Evolutionary conservation across 2,888 invertebrate genomes (phyloP).

Genomic region (Drosophila gaucha): DNA sequence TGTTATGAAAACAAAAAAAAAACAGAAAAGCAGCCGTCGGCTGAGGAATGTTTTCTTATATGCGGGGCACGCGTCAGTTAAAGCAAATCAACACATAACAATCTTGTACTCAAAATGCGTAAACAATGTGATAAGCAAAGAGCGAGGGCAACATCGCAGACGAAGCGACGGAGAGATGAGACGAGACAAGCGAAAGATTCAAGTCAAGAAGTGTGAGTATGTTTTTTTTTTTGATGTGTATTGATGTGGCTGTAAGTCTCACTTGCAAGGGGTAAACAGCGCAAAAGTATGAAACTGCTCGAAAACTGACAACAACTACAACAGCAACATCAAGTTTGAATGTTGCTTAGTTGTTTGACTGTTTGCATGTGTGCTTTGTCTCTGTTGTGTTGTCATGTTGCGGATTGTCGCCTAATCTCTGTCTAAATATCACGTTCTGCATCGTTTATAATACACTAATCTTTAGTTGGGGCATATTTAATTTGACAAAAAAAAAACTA

Average conservation of each 20-base stretch:
- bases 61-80: conserved; percentile 79
- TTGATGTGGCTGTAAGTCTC: conserved; percentile 73
- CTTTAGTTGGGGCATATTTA: conserved; percentile 1
- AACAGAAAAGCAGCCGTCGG: conserved; percentile 31
- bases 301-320: conserved; percentile 7
- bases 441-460: conserved; percentile 39
- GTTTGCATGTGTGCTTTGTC: conserved; percentile 22
- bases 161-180: neutral
- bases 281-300: conserved; percentile 33
- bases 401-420: conserved; percentile 69
- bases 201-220: neutral
- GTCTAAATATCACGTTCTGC: conserved; percentile 58
- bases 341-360: conserved; percentile 15
- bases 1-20: conserved; percentile 53
- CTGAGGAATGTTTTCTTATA: conserved; percentile 60
- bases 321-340: conserved; percentile 30
- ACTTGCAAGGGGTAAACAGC: conserved; percentile 60
- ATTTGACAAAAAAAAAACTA: no score
- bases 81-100: conserved; percentile 80
- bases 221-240: conserved; percentile 53
- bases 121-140: conserved; percentile 77
- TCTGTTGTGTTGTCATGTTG: conserved; percentile 48
- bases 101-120: conserved; percentile 82
- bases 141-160: conserved; percentile 8
- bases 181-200: neutral